A percentile compares a stretch with the other conserved stretches of the same genome.
Conservation (phyloP, 2,888 invertebrate genomes). For the Hypomecis atomaria region DNA sequence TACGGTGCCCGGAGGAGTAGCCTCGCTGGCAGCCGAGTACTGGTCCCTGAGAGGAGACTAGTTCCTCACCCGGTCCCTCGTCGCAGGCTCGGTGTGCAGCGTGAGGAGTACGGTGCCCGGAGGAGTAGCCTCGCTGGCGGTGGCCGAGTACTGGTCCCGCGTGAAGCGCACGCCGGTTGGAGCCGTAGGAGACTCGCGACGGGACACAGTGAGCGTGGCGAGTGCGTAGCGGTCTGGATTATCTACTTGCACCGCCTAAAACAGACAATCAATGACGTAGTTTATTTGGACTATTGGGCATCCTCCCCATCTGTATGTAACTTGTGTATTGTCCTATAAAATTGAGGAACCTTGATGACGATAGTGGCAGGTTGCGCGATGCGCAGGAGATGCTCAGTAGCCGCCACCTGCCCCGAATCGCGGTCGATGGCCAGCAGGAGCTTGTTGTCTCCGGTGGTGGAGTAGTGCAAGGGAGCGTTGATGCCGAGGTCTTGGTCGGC, state of each 20-base stretch:
- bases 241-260: slow-evolving; percentile 91
- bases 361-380: slow-evolving; percentile 89
- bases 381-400: slow-evolving; percentile 82
- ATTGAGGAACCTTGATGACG: slow-evolving; percentile 88
- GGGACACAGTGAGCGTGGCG: slow-evolving; percentile 91
- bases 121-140: slow-evolving; percentile 90
- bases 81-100: slow-evolving; percentile 80
- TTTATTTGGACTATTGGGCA: not conserved
- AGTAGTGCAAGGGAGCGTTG: slow-evolving; percentile 89
- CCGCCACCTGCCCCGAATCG: slow-evolving; percentile 86
- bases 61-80: slow-evolving; percentile 21
- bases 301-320: too few species aligned
- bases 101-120: slow-evolving; percentile 90
- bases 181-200: slow-evolving; percentile 70
- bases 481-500: slow-evolving; percentile 93
- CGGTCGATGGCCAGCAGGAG: slow-evolving; percentile 86
- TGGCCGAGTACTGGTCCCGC: slow-evolving; percentile 88
- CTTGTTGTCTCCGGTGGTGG: slow-evolving; percentile 86
- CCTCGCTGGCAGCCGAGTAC: too few species aligned
- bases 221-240: slow-evolving; percentile 95
- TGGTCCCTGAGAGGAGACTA: too few species aligned
- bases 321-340: not conserved
- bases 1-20: slow-evolving; percentile 64
- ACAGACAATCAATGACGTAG: not conserved
- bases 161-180: slow-evolving; percentile 86